Conservation (phyloP, 2,797 vertebrate species). For the Lophius americanus region DNA sequence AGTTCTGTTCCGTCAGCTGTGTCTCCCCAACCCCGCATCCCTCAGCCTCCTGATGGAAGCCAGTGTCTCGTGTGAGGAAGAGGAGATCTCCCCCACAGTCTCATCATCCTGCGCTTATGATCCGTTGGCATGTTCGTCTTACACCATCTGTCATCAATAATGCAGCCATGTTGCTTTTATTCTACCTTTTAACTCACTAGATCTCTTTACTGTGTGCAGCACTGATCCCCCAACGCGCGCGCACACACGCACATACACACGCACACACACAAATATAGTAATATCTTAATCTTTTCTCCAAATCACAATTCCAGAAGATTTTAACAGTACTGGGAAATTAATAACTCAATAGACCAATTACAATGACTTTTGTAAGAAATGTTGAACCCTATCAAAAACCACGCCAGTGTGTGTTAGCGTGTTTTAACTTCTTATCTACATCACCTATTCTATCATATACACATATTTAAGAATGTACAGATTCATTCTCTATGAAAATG, state of each 20-base stretch:
- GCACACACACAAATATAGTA: background rate
- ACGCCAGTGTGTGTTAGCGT: background rate
- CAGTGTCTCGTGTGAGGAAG: conserved; percentile 10
- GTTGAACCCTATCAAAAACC: background rate
- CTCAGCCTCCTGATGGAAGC: conserved; percentile 4
- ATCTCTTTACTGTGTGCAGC: conserved; percentile 15
- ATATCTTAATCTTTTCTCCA: background rate
- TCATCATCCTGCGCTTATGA: conserved; percentile 16
- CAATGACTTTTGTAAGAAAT: background rate
- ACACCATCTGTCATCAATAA: conserved; percentile 59
- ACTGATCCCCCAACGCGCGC: background rate
- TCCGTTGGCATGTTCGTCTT: conserved; percentile 28
- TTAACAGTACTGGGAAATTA: background rate
- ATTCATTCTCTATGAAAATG: background rate
- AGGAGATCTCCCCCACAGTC: conserved; percentile 14
- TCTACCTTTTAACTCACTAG: conserved; percentile 47
- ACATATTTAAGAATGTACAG: background rate
- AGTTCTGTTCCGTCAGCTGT: background rate
- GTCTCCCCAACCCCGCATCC: conserved; percentile 6
- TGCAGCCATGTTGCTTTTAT: conserved; percentile 44
- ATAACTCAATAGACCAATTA: background rate
- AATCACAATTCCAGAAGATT: background rate
- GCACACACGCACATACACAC: background rate
- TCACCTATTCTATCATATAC: background rate
- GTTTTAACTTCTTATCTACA: background rate